phyloP scores from a whole-genome alignment of 2,888 invertebrate genomes.

The Spilarctia lutea region DNA sequence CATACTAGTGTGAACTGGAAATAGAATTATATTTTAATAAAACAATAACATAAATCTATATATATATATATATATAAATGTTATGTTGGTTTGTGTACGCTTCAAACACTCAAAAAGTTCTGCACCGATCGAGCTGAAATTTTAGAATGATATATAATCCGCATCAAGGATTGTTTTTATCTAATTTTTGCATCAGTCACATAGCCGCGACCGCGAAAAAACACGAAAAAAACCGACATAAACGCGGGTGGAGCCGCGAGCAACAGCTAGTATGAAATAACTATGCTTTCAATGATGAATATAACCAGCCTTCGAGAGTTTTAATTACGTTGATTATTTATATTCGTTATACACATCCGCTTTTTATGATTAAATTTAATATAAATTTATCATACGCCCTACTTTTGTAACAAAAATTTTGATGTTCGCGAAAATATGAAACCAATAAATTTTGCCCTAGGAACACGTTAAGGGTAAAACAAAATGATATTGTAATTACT shows the following conservation, averaged over 20 bases:
- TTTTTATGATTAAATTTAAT: not conserved
- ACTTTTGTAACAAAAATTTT: not conserved
- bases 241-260: too few species aligned
- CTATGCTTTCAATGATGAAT: not conserved
- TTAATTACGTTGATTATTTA: not conserved
- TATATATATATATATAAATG: too few species aligned
- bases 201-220: too few species aligned
- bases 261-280: constrained; percentile 9
- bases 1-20: not conserved
- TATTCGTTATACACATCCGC: not conserved
- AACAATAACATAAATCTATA: not conserved
- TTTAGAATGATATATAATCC: too few species aligned
- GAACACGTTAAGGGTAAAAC: not conserved
- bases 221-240: too few species aligned
- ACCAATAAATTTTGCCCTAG: not conserved
- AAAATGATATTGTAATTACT: not conserved
- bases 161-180: too few species aligned
- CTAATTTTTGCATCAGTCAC: too few species aligned
- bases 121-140: too few species aligned
- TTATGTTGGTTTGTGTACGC: too few species aligned
- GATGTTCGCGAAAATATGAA: not conserved
- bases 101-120: too few species aligned
- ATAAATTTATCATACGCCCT: not conserved
- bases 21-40: not conserved
- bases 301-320: not conserved